Percentiles rank a stretch among this genome's conserved stretches.
These are phyloP conservation scores for Muschampia plurimacula DNA, from an alignment of 2,888 invertebrate genomes.

Conservation along the genomic window DNA sequence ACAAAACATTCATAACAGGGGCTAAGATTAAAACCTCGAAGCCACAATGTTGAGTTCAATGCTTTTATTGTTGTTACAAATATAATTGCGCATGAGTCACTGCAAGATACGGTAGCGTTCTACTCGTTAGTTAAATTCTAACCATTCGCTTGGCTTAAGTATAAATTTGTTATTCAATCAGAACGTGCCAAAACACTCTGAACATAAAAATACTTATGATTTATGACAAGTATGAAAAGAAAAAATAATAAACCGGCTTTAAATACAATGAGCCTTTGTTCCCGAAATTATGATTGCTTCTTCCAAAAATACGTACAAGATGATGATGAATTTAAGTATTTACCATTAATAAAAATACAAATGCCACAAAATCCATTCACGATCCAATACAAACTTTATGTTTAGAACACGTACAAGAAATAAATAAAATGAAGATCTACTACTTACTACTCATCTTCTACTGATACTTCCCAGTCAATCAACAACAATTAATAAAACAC, in stretches of 20 bases:
- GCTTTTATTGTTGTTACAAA: constrained; percentile 38
- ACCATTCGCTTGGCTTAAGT: constrained; percentile 10
- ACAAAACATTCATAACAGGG: constrained; percentile 51
- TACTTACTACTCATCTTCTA: too few relatives aligned
- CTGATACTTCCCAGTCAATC: too few relatives aligned
- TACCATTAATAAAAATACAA: too few relatives aligned
- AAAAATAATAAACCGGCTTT: not conserved
- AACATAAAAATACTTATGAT: constrained; percentile 1
- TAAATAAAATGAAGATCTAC: too few relatives aligned
- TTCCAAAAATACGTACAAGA: not conserved
- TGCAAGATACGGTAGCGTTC: constrained; percentile 26
- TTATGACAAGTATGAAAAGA: not conserved
- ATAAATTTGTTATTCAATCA: constrained; percentile 11
- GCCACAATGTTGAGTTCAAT: constrained; percentile 35
- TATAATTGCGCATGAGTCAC: constrained; percentile 34
- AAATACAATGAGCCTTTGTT: constrained; percentile 10
- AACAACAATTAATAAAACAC: too few relatives aligned
- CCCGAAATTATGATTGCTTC: not conserved
- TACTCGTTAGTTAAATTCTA: not conserved
- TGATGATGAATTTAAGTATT: not conserved
- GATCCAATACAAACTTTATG: too few relatives aligned
- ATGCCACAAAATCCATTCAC: too few relatives aligned
- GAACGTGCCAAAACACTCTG: constrained; percentile 26
- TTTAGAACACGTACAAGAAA: too few relatives aligned
- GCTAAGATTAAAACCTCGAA: constrained; percentile 59